phyloP scores from a whole-genome alignment of 2,888 invertebrate species.

The Labia minor region DNA sequence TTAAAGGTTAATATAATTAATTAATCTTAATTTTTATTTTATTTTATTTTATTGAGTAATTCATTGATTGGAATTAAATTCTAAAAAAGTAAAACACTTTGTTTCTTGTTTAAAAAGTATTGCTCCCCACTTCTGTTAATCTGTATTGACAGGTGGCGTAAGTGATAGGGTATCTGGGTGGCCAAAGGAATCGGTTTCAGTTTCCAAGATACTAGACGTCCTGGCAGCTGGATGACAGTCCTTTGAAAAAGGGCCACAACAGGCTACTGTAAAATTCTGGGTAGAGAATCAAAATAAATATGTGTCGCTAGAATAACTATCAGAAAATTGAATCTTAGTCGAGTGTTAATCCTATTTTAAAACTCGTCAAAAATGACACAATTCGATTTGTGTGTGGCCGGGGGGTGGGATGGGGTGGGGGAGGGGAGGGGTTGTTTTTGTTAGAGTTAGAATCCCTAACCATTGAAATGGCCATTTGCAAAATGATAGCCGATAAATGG shows the following conservation, averaged over 20 bases:
- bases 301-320: background rate
- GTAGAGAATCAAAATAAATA: background rate
- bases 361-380: background rate
- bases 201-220: background rate
- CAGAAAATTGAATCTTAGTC: constrained; percentile 7
- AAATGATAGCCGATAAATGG: background rate
- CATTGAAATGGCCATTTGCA: background rate
- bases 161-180: background rate
- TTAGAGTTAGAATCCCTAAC: background rate
- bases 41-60: too few species aligned
- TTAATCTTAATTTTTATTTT: too few species aligned
- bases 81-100: too few species aligned
- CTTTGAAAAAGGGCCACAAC: background rate
- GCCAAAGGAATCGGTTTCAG: background rate
- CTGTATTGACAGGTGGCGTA: constrained; percentile 7
- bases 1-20: too few species aligned
- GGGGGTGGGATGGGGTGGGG: background rate
- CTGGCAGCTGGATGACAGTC: background rate
- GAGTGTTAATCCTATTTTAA: constrained; percentile 1
- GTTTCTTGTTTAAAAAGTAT: too few species aligned
- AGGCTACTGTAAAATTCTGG: background rate
- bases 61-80: too few species aligned
- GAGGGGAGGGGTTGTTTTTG: too few species aligned
- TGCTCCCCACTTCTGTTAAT: background rate
- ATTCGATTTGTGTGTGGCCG: background rate